phyloP scores from a whole-genome alignment of 2,797 vertebrate genomes.

The Betta splendens region DNA sequence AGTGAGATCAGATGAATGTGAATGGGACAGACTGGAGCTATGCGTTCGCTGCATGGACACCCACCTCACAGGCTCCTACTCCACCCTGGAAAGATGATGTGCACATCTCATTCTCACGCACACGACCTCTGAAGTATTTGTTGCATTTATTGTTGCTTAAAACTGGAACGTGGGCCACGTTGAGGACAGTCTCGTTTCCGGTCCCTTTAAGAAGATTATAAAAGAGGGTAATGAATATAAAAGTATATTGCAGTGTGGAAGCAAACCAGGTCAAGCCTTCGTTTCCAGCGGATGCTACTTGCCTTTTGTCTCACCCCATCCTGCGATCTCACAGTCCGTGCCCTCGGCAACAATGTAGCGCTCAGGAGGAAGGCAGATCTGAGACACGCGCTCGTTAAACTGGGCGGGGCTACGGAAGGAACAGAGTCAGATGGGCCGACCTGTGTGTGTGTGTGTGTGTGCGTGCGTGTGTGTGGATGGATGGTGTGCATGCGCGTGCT shows the following conservation, averaged over 20 bases:
- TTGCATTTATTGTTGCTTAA: slow-evolving; percentile 89
- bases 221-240: slow-evolving; percentile 15
- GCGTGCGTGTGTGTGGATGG: slow-evolving; percentile 12
- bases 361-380: slow-evolving; percentile 95
- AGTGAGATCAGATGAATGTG: too few relatives aligned
- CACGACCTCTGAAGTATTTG: slow-evolving; percentile 82
- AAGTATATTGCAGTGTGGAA: slow-evolving; percentile 12
- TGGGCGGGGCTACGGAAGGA: slow-evolving; percentile 79
- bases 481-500: too few relatives aligned
- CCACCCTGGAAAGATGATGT: slow-evolving; percentile 82
- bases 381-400: slow-evolving; percentile 88
- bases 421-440: slow-evolving; percentile 27
- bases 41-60: slow-evolving; percentile 26
- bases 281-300: slow-evolving; percentile 45
- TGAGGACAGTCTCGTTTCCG: slow-evolving; percentile 82
- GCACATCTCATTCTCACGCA: slow-evolving; percentile 93
- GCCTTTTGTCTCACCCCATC: slow-evolving; percentile 95
- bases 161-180: slow-evolving; percentile 86
- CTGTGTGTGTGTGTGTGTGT: slow-evolving; percentile 5
- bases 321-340: slow-evolving; percentile 91
- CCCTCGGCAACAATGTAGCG: slow-evolving; percentile 86
- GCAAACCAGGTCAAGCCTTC: slow-evolving; percentile 3
- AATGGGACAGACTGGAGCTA: neutral
- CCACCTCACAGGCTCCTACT: slow-evolving; percentile 93
- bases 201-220: slow-evolving; percentile 78